These are phyloP conservation scores for Amphiprion ocellaris DNA, from an alignment of 2,113 vertebrate species.

Conservation along the genomic window DNA sequence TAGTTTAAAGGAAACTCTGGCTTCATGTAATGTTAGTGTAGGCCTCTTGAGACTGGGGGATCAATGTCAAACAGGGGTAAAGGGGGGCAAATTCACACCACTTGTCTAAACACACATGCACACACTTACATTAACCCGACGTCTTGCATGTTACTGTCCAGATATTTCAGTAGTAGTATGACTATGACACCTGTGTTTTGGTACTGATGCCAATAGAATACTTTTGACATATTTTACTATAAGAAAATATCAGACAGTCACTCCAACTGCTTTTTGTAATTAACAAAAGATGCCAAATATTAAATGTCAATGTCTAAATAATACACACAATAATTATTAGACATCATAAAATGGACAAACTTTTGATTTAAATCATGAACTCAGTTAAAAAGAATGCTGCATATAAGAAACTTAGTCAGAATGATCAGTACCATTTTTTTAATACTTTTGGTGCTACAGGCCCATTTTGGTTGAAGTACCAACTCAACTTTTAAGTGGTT, in stretches of 20 bases:
- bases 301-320: no score
- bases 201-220: not conserved
- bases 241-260: no score
- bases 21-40: not conserved
- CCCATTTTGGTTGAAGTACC: not conserved
- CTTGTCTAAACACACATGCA: slow-evolving; percentile 81
- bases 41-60: not conserved
- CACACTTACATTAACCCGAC: slow-evolving; percentile 3
- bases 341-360: no score
- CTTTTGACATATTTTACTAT: not conserved
- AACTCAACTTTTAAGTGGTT: not conserved
- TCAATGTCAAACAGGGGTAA: no score
- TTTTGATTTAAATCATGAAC: no score
- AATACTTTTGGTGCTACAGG: not conserved
- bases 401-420: no score
- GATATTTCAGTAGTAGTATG: not conserved
- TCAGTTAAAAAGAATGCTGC: no score
- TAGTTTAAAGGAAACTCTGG: not conserved
- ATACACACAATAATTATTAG: no score
- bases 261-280: no score
- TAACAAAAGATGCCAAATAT: no score
- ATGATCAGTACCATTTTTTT: no score
- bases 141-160: slow-evolving; percentile 20
- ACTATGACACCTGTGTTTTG: not conserved
- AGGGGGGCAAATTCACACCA: slow-evolving; percentile 69